phyloP scores from a whole-genome alignment of 2,797 vertebrate genomes.

The Siniperca obscura region DNA sequence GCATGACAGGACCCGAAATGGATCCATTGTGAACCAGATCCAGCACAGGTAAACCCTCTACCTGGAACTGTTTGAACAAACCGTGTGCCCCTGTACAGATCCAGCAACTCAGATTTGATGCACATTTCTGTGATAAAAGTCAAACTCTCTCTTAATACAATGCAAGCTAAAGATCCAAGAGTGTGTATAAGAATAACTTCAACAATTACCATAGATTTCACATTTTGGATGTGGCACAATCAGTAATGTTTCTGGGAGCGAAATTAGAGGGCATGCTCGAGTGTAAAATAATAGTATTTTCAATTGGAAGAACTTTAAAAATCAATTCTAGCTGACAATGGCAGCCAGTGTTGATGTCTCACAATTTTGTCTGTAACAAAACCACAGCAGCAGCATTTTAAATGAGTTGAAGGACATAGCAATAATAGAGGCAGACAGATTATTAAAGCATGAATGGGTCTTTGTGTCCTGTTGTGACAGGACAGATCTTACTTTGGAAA shows the following conservation, averaged over 20 bases:
- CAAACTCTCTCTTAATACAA: not conserved
- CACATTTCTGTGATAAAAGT: not conserved
- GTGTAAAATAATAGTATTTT: not conserved
- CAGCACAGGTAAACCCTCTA: not conserved
- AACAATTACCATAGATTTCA: not conserved
- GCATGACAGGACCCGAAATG: not conserved
- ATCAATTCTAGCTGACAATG: not conserved
- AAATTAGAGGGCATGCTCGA: not conserved
- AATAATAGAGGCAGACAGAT: not conserved
- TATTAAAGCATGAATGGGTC: conserved; percentile 24
- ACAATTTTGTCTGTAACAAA: not conserved
- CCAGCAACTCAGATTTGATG: not conserved
- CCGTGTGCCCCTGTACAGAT: not conserved
- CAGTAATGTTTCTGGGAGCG: not conserved
- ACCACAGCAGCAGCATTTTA: not conserved
- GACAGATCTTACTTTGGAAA: not conserved
- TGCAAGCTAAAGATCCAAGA: too few relatives aligned
- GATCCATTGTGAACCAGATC: too few relatives aligned
- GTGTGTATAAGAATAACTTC: not conserved
- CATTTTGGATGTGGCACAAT: not conserved
- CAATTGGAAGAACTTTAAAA: not conserved
- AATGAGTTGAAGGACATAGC: not conserved
- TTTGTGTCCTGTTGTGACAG: not conserved
- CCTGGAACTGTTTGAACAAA: not conserved
- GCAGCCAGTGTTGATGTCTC: not conserved